Percentiles rank a stretch among this genome's conserved stretches.
phyloP scores from a whole-genome alignment of 2,888 invertebrate genomes.

The Eupithecia pulchellata region DNA sequence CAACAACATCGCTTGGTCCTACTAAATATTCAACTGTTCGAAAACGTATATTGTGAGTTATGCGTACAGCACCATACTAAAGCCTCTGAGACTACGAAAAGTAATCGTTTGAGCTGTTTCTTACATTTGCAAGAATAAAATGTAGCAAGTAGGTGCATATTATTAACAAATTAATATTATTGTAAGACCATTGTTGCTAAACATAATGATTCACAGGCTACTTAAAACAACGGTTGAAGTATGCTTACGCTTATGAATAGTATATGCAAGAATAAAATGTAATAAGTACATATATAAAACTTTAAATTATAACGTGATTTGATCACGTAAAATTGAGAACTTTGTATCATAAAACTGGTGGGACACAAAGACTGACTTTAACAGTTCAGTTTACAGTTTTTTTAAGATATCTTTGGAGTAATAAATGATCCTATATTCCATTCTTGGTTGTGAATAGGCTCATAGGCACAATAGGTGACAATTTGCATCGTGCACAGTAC shows the following conservation, averaged over 20 bases:
- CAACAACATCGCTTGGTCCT: too few species aligned
- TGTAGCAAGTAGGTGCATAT: neutral
- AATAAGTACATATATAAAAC: too few species aligned
- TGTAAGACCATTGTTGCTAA: too few species aligned
- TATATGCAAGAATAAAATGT: neutral
- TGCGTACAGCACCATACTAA: too few species aligned
- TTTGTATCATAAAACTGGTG: neutral
- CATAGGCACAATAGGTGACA: conserved; percentile 2
- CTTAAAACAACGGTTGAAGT: neutral
- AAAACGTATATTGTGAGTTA: too few species aligned
- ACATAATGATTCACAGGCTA: neutral
- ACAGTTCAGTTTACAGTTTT: too few species aligned
- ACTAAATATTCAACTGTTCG: too few species aligned
- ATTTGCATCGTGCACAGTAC: conserved; percentile 13
- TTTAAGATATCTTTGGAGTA: neutral
- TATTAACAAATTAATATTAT: too few species aligned
- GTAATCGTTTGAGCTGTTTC: neutral
- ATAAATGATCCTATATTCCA: conserved; percentile 9
- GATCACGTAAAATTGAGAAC: neutral
- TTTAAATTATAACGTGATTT: neutral
- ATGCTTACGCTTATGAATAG: neutral
- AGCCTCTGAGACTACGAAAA: neutral
- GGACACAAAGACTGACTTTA: neutral
- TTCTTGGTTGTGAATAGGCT: conserved; percentile 19
- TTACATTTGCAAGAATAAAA: neutral